phyloP scores from a whole-genome alignment of 1,140 invertebrate species.

The Ridgeia piscesae region DNA sequence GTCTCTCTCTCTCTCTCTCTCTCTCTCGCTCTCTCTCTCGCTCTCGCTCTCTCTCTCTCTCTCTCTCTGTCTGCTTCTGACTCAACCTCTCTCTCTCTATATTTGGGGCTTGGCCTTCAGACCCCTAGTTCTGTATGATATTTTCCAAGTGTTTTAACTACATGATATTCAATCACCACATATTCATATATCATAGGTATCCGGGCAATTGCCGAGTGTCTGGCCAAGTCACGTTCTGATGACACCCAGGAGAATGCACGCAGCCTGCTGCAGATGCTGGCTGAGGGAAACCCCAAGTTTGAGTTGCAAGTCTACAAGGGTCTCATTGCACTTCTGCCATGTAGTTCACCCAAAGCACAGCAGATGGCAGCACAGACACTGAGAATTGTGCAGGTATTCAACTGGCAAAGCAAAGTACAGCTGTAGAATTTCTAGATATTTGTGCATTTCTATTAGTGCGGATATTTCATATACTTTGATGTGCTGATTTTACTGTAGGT shows the following conservation, averaged over 20 bases:
- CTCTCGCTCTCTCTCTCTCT: too few species aligned
- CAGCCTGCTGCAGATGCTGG: slow-evolving; percentile 51
- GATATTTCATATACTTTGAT: too few species aligned
- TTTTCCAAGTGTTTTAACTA: background rate
- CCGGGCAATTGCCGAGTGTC: slow-evolving; percentile 55
- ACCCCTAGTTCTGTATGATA: background rate
- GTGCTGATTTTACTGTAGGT: too few species aligned
- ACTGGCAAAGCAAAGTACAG: background rate
- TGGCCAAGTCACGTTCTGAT: slow-evolving; percentile 56
- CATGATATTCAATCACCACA: too few species aligned
- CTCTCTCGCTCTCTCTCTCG: too few species aligned
- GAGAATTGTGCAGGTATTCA: slow-evolving; percentile 51
- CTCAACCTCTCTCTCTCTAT: too few species aligned
- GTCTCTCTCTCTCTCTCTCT: too few species aligned
- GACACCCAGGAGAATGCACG: slow-evolving; percentile 54
- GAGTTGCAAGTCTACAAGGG: slow-evolving; percentile 57
- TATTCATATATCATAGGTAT: slow-evolving; percentile 46
- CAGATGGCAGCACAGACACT: slow-evolving; percentile 57
- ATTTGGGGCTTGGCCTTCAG: too few species aligned
- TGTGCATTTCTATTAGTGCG: too few species aligned
- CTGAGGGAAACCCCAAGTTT: slow-evolving; percentile 58
- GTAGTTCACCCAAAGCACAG: slow-evolving; percentile 58
- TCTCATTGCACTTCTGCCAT: slow-evolving; percentile 56
- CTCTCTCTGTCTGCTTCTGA: too few species aligned
- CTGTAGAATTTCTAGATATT: too few species aligned